Percentiles rank a stretch among this genome's conserved stretches.
These are phyloP conservation scores for Sterna hirundo DNA, from an alignment of 2,113 vertebrate genomes.

Conservation along the genomic window DNA sequence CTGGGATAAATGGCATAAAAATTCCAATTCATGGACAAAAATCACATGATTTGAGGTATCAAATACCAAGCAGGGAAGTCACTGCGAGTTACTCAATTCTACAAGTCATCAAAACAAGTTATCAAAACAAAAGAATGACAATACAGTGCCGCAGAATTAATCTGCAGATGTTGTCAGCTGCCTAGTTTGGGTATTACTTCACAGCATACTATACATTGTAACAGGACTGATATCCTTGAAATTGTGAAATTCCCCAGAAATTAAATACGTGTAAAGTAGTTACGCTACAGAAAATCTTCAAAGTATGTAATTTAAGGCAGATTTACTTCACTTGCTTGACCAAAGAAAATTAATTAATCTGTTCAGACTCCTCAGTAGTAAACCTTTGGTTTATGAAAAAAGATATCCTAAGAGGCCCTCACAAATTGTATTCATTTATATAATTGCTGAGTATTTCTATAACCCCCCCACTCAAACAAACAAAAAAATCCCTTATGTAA, in stretches of 20 bases:
- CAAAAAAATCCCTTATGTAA: neutral
- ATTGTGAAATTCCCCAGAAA: neutral
- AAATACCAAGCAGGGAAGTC: neutral
- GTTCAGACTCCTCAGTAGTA: neutral
- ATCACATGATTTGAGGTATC: neutral
- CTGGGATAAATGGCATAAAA: conserved; percentile 10
- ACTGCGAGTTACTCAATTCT: neutral
- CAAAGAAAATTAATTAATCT: neutral
- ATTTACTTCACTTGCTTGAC: neutral
- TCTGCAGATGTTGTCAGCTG: neutral
- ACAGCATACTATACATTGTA: neutral
- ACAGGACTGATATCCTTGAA: neutral
- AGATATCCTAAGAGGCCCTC: neutral
- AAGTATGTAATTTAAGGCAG: neutral
- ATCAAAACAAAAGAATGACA: neutral
- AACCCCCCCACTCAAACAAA: neutral
- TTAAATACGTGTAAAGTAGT: neutral
- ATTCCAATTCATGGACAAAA: neutral
- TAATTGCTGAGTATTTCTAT: neutral
- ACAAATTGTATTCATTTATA: neutral
- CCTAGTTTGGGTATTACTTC: neutral
- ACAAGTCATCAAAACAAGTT: neutral
- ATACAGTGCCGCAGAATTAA: neutral
- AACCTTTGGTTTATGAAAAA: neutral
- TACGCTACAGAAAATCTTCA: neutral